A percentile compares a stretch with the other conserved stretches of the same genome.
phyloP scores from a whole-genome alignment of 1,140 invertebrate species.

The Calephelis nemesis region DNA sequence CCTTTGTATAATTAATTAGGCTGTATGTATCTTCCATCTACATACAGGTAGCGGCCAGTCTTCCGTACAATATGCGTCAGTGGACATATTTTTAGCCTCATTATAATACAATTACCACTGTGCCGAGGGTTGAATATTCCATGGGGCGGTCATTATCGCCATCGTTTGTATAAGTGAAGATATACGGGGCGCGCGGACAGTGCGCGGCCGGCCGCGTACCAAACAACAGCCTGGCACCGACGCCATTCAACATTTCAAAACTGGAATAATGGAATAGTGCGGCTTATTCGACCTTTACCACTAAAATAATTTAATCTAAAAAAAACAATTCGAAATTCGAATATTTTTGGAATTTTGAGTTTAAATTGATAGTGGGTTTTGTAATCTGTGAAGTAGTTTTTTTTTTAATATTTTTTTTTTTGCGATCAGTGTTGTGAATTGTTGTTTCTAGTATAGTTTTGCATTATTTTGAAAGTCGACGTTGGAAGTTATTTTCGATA shows the following conservation, averaged over 20 bases:
- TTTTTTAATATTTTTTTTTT: not conserved
- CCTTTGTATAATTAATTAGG: not conserved
- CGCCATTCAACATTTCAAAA: constrained; percentile 43
- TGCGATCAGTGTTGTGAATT: not conserved
- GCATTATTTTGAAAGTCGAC: constrained; percentile 7
- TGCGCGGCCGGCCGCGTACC: constrained; percentile 65
- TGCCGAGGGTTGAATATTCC: constrained; percentile 59
- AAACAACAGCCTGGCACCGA: constrained; percentile 61
- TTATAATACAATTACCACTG: constrained; percentile 44
- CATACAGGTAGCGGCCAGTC: not conserved
- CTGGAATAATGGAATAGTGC: constrained; percentile 56
- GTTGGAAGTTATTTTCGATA: constrained; percentile 27
- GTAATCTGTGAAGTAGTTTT: not conserved
- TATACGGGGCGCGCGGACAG: constrained; percentile 55
- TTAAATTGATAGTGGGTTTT: not conserved
- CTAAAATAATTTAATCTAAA: not conserved
- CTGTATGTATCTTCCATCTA: not conserved
- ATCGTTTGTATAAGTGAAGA: constrained; percentile 62
- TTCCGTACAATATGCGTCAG: constrained; percentile 14
- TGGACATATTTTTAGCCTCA: constrained; percentile 37
- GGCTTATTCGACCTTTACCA: constrained; percentile 47
- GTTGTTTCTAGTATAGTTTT: not conserved
- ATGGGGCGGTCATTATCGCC: constrained; percentile 53
- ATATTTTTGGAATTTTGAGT: no score
- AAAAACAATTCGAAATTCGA: not conserved